phyloP scores from a whole-genome alignment of 2,797 vertebrate genomes.

The Hybognathus amarus region DNA sequence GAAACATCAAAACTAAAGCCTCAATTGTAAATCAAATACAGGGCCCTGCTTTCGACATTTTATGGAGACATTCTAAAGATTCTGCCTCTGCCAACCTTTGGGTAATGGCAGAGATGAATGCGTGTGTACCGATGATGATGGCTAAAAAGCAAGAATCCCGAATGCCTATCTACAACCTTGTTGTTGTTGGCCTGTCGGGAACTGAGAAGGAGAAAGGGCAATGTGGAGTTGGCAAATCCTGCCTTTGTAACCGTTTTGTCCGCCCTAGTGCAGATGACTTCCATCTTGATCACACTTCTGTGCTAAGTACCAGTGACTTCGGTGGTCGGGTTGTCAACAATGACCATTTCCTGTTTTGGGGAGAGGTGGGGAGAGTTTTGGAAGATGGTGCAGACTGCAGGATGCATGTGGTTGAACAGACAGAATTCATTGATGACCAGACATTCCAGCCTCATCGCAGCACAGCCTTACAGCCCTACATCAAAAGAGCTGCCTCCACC shows the following conservation, averaged over 20 bases:
- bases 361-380: constrained; percentile 80
- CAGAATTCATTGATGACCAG: constrained; percentile 90
- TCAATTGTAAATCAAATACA: constrained; percentile 49
- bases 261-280: constrained; percentile 86
- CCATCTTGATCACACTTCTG: constrained; percentile 87
- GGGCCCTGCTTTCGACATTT: constrained; percentile 48
- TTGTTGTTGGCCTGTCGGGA: constrained; percentile 87
- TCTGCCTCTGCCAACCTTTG: constrained; percentile 78
- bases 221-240: constrained; percentile 87
- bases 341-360: constrained; percentile 90
- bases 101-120: constrained; percentile 88
- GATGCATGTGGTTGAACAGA: constrained; percentile 87
- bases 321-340: constrained; percentile 89
- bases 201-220: constrained; percentile 90
- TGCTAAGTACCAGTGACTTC: constrained; percentile 90
- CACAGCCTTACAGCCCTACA: constrained; percentile 87
- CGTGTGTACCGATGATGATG: constrained; percentile 87
- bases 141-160: constrained; percentile 90
- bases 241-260: constrained; percentile 87
- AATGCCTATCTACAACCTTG: constrained; percentile 84
- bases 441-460: constrained; percentile 89
- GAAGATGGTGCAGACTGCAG: constrained; percentile 85
- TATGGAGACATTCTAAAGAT: constrained; percentile 70
- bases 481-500: constrained; percentile 85
- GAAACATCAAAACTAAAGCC: neutral